A percentile compares a stretch with the other conserved stretches of the same genome.
These are phyloP conservation scores for Thunnus thynnus DNA, from an alignment of 2,113 vertebrate genomes.

Conservation along the genomic window DNA sequence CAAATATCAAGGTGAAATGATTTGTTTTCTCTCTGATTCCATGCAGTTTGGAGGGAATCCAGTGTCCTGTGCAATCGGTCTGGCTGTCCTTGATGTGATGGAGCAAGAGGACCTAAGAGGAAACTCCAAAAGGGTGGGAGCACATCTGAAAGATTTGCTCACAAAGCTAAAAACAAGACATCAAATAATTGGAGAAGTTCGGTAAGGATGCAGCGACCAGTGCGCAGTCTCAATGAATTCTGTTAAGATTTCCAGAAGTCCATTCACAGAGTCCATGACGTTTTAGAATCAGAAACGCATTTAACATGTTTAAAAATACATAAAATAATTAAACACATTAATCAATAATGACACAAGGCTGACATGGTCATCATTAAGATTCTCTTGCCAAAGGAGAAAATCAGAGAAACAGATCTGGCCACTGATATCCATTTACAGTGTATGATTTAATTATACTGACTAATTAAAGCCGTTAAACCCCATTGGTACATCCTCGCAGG, in stretches of 20 bases:
- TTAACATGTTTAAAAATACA: too few species aligned
- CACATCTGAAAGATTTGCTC: constrained; percentile 87
- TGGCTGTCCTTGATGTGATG: constrained; percentile 92
- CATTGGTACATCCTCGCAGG: not conserved
- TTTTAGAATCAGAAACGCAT: too few species aligned
- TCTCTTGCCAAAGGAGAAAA: too few species aligned
- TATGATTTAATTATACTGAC: too few species aligned
- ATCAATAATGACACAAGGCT: too few species aligned
- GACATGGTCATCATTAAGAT: not conserved
- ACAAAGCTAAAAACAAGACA: constrained; percentile 87
- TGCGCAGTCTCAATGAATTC: too few species aligned
- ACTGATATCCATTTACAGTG: too few species aligned
- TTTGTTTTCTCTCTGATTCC: constrained; percentile 36
- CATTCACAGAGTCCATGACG: too few species aligned
- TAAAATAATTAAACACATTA: not conserved
- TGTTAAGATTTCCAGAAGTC: too few species aligned
- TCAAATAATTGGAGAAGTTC: constrained; percentile 91
- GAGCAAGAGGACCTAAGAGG: constrained; percentile 90
- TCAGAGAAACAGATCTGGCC: too few species aligned
- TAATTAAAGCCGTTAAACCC: too few species aligned
- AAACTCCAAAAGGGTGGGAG: constrained; percentile 88
- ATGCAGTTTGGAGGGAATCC: constrained; percentile 95
- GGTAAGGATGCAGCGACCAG: constrained; percentile 79
- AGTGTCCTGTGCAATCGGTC: constrained; percentile 93
- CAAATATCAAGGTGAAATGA: not conserved